Conservation (phyloP, 2,888 invertebrate genomes). For the Callimorpha dominula region DNA sequence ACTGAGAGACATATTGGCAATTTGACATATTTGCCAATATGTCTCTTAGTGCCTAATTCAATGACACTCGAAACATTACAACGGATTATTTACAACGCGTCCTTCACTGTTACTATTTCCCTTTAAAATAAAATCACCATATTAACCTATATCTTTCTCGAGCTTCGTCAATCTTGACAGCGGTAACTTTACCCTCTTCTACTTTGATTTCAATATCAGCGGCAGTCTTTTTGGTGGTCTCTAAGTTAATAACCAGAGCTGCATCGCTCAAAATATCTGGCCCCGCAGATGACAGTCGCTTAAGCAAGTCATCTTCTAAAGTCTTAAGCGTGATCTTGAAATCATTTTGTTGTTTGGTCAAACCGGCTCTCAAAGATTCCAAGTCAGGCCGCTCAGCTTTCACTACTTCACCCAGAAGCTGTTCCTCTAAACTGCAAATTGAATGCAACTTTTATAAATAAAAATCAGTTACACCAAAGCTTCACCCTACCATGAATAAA, state of each 20-base stretch:
- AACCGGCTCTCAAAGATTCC: constrained; percentile 92
- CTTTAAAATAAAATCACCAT: not conserved
- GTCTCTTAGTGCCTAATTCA: no score
- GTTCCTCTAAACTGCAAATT: constrained; percentile 91
- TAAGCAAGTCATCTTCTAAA: constrained; percentile 96
- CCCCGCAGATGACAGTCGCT: constrained; percentile 95
- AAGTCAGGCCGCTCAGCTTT: constrained; percentile 97
- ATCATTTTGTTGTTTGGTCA: constrained; percentile 97
- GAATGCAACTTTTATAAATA: not conserved
- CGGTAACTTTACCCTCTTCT: constrained; percentile 94
- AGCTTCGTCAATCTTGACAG: constrained; percentile 96
- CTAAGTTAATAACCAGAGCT: constrained; percentile 95
- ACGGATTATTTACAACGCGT: no score
- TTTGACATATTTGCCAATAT: no score
- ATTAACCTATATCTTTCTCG: constrained; percentile 92
- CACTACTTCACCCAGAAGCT: constrained; percentile 96
- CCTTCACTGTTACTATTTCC: not conserved
- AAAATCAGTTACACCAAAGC: no score
- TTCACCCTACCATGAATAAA: no score
- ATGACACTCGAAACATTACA: not conserved
- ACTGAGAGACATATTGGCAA: not conserved
- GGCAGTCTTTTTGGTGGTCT: constrained; percentile 97
- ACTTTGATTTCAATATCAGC: constrained; percentile 96
- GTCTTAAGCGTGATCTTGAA: constrained; percentile 97
- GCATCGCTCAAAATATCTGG: constrained; percentile 97